phyloP scores from a whole-genome alignment of 2,888 invertebrate genomes.

The Latrodectus hesperus region DNA sequence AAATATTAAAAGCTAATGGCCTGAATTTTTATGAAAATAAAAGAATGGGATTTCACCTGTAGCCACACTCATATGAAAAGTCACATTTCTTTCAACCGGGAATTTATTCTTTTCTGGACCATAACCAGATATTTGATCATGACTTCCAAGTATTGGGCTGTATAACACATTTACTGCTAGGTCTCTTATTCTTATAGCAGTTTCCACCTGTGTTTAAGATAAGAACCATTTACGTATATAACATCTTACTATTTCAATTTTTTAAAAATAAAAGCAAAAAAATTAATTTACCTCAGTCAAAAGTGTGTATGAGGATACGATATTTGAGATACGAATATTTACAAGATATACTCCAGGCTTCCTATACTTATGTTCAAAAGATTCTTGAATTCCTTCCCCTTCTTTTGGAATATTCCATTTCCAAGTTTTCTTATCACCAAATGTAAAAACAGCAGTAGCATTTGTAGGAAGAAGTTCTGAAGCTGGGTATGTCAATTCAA shows the following conservation, averaged over 20 bases:
- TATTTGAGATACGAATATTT: conserved; percentile 70
- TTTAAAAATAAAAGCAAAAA: neutral
- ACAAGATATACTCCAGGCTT: conserved; percentile 71
- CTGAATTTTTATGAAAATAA: no score
- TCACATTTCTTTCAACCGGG: conserved; percentile 67
- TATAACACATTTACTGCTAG: conserved; percentile 66
- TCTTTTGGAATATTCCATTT: conserved; percentile 71
- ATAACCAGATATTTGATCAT: conserved; percentile 67
- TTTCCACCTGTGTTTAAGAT: conserved; percentile 64
- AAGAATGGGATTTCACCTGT: conserved; percentile 50
- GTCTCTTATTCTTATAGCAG: conserved; percentile 66
- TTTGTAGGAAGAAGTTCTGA: conserved; percentile 71
- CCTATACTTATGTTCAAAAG: conserved; percentile 70
- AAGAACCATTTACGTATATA: neutral
- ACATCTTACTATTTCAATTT: neutral
- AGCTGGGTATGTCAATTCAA: conserved; percentile 70
- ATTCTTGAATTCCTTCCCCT: conserved; percentile 65
- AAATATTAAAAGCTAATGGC: no score
- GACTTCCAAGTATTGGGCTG: conserved; percentile 56
- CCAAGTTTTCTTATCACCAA: conserved; percentile 70
- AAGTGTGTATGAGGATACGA: conserved; percentile 70
- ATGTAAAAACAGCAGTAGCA: conserved; percentile 70
- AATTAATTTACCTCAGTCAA: conserved; percentile 64
- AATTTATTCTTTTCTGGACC: conserved; percentile 66
- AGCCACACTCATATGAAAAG: conserved; percentile 67